Evolutionary conservation across 2,797 vertebrate species (phyloP), one percentile per base, ranked within the genome.

Genomic region (Hapalemur alaotrensis): DNA sequence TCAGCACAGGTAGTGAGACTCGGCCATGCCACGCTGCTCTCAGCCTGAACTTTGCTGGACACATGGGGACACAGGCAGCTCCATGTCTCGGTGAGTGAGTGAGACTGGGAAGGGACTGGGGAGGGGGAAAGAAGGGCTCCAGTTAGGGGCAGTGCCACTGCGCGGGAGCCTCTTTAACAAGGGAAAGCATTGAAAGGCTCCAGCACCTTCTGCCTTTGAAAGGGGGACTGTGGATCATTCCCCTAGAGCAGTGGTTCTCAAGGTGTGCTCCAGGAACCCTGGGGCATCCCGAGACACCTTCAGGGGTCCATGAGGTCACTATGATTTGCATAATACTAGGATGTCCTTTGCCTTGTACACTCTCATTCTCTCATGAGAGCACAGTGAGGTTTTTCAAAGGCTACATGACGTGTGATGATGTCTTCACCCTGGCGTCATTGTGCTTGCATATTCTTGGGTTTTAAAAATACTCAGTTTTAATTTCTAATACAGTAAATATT

Each of bases 361-460:
- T 7, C 54, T n/a, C n/a, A 5, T 38, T 54, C 22, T 85, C 78
- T 82, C 30, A 2, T 0, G 69, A 43, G 46, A 87, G 32, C 69
- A 65, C 35, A 65, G 12, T 38, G 50, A 57, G 46, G 28, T 25
- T 80, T 80, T 82, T 15, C 86, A 46, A 90, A 86, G 63, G 90
- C 32, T n/a, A 6, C 35, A 0, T 22, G 80, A 65, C 11, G 14
- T 5, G 30, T 13, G n/a, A 35, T n/a, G 52, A 30, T 32, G 63
- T 61, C 80, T 87, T 63, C 48, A 46, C 32, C 59, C 73, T n/a
- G 54, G 46, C 12, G 7, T 79, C 57, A 91, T 80, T 95, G 89
- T 96, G 93, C 69, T 81, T 85, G 65, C 88, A 20, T 78, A 48
- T 13, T 87, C 87, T 91, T 50, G 38, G 79, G 28, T 83, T 93